Conservation (phyloP, 1,140 invertebrate species). For the Heliothis subflexa region DNA sequence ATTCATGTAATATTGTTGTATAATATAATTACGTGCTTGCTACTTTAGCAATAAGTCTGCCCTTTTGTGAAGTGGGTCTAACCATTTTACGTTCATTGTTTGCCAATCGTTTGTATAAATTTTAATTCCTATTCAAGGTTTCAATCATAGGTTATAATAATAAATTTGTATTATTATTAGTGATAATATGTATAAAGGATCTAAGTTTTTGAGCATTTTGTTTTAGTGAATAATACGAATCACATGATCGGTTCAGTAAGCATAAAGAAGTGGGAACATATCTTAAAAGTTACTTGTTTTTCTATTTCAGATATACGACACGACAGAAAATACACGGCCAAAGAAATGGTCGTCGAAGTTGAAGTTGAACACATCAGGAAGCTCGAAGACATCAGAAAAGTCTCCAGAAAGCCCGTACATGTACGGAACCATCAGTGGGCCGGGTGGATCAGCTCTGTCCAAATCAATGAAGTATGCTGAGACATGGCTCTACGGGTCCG, state of each 20-base stretch:
- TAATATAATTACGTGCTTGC: background rate
- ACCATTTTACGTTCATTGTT: slow-evolving; percentile 9
- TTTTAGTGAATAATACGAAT: too few relatives aligned
- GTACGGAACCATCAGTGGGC: slow-evolving; percentile 83
- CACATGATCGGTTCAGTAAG: too few relatives aligned
- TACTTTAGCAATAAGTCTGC: slow-evolving; percentile 26
- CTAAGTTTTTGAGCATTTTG: too few relatives aligned
- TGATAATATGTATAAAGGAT: too few relatives aligned
- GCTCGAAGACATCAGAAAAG: slow-evolving; percentile 79
- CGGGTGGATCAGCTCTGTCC: slow-evolving; percentile 88
- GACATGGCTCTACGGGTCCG: slow-evolving; percentile 93
- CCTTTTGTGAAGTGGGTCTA: slow-evolving; percentile 5
- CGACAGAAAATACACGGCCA: slow-evolving; percentile 71
- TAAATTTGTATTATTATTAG: too few relatives aligned
- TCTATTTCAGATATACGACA: slow-evolving; percentile 80
- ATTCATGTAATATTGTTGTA: slow-evolving; percentile 10
- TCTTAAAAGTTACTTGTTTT: slow-evolving; percentile 20
- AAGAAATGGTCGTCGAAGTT: slow-evolving; percentile 84
- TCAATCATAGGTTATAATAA: too few relatives aligned
- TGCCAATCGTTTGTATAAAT: background rate
- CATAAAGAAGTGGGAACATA: too few relatives aligned
- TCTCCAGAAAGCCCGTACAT: slow-evolving; percentile 81
- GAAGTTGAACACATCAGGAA: slow-evolving; percentile 80
- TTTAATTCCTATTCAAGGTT: slow-evolving; percentile 1
- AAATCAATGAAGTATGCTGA: slow-evolving; percentile 94